These are phyloP conservation scores for Odontesthes bonariensis DNA, from an alignment of 2,113 vertebrate genomes.

Conservation along the genomic window DNA sequence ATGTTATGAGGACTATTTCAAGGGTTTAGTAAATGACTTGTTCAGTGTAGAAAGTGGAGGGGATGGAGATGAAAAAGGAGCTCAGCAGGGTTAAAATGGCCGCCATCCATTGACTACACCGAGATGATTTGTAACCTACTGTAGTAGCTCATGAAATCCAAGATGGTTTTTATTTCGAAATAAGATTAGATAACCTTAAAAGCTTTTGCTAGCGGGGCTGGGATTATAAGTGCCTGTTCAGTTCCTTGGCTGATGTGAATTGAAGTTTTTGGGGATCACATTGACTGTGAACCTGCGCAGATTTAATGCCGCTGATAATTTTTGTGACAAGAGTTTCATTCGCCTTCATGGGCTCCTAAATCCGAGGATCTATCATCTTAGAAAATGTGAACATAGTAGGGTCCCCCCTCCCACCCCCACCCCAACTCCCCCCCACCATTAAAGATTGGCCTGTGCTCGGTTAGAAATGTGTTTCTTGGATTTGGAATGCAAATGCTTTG, in stretches of 20 bases:
- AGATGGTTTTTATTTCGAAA: conserved; percentile 18
- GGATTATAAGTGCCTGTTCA: not conserved
- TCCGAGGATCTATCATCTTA: conserved; percentile 61
- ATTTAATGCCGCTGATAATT: conserved; percentile 43
- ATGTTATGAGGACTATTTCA: not conserved
- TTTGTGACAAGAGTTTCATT: conserved; percentile 45
- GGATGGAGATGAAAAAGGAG: conserved; percentile 27
- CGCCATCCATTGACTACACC: conserved; percentile 57
- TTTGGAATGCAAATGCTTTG: conserved; percentile 88
- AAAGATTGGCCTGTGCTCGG: conserved; percentile 78
- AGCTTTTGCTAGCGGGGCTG: not conserved
- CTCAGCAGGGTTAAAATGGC: conserved; percentile 74
- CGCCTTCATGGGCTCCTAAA: conserved; percentile 56
- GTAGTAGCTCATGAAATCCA: conserved; percentile 23
- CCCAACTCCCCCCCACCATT: conserved; percentile 48
- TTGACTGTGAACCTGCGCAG: conserved; percentile 21
- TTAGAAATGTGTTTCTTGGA: conserved; percentile 86
- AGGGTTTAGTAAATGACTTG: not conserved
- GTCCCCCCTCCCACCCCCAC: not conserved
- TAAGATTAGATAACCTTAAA: conserved; percentile 3
- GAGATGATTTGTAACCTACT: conserved; percentile 50
- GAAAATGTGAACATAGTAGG: conserved; percentile 61
- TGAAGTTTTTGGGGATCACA: conserved; percentile 25
- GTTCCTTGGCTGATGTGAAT: conserved; percentile 3
- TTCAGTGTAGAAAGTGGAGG: conserved; percentile 9